phyloP scores from a whole-genome alignment of 2,113 vertebrate species.

The Panthera tigris region DNA sequence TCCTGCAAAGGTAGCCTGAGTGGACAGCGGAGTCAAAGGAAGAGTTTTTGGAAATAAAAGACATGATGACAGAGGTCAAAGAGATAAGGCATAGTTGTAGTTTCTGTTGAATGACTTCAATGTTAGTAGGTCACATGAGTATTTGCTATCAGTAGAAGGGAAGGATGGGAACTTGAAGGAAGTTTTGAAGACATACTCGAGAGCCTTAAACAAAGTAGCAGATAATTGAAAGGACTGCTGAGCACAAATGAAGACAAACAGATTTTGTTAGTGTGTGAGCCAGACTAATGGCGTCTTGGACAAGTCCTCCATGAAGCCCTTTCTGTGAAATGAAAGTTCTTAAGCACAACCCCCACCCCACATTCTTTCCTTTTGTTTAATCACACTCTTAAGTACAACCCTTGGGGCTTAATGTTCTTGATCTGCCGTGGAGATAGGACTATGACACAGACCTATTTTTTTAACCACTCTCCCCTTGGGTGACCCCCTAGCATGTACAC shows the following conservation, averaged over 20 bases:
- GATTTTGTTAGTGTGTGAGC: background rate
- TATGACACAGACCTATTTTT: background rate
- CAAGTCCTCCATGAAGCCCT: background rate
- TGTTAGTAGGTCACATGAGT: background rate
- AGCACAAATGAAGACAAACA: background rate
- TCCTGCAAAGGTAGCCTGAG: background rate
- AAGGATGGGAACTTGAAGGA: background rate
- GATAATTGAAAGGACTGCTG: background rate
- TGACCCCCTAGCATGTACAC: background rate
- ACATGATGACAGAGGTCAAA: background rate
- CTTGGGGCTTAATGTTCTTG: background rate
- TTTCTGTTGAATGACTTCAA: background rate
- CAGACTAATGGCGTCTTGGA: background rate
- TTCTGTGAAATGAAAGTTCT: background rate
- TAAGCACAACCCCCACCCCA: background rate
- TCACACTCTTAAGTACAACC: background rate
- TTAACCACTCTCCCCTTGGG: background rate
- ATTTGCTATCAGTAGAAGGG: background rate
- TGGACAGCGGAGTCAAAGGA: background rate
- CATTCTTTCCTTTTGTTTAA: background rate
- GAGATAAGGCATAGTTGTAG: background rate
- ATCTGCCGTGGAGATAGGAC: background rate
- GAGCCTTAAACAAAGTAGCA: background rate
- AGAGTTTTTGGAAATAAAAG: background rate
- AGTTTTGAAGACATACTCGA: background rate